A percentile compares a stretch with the other conserved stretches of the same genome.
phyloP scores from a whole-genome alignment of 2,797 vertebrate species.

The Pampus argenteus region DNA sequence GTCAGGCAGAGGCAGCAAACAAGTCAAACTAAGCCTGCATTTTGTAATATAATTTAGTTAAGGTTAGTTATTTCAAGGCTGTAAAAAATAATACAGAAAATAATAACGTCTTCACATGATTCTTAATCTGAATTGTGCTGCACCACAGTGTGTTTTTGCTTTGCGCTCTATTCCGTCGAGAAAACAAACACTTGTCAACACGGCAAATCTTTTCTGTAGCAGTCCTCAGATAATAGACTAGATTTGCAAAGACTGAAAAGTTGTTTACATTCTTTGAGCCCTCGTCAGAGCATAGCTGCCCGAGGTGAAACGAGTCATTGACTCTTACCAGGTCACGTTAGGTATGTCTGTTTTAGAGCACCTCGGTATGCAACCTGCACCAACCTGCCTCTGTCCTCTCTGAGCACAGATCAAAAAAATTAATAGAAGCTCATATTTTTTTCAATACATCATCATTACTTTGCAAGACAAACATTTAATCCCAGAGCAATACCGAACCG shows the following conservation, averaged over 20 bases:
- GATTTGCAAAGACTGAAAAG: conserved; percentile 72
- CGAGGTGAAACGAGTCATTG: conserved; percentile 72
- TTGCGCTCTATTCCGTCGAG: conserved; percentile 52
- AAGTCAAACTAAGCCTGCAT: conserved; percentile 41
- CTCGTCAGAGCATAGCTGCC: conserved; percentile 73
- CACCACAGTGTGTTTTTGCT: conserved; percentile 43
- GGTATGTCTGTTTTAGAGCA: conserved; percentile 52
- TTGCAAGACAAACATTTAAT: conserved; percentile 80
- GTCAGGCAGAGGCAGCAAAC: conserved; percentile 33
- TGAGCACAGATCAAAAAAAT: conserved; percentile 49
- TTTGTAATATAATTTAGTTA: conserved; percentile 24
- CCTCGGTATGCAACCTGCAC: conserved; percentile 70
- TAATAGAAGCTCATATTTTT: conserved; percentile 66
- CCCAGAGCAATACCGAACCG: conserved; percentile 53
- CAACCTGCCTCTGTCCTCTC: conserved; percentile 46
- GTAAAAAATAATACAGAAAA: background rate
- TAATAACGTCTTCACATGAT: conserved; percentile 31
- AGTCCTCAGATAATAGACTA: conserved; percentile 72
- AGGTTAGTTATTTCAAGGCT: conserved; percentile 46
- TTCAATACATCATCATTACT: conserved; percentile 73
- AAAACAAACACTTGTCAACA: conserved; percentile 69
- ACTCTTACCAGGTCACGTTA: conserved; percentile 65
- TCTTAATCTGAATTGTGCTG: conserved; percentile 60
- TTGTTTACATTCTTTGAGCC: conserved; percentile 79
- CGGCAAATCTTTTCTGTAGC: conserved; percentile 53